Percentiles rank a stretch among this genome's conserved stretches.
Conservation (phyloP, 1,140 invertebrate genomes). For the Planococcus citri region DNA sequence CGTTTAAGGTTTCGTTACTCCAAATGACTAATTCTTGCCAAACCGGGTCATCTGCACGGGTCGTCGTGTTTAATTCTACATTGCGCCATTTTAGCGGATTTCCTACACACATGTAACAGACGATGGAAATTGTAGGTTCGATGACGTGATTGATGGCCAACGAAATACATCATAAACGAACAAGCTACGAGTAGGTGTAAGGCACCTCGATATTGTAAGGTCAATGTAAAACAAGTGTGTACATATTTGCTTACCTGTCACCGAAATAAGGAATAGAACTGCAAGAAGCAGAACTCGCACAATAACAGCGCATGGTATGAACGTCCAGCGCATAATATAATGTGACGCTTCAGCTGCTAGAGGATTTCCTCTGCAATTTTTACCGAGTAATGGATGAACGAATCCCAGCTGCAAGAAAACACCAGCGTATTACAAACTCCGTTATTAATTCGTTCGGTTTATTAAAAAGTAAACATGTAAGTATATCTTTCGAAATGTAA, state of each 20-base stretch:
- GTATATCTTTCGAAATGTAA: no score
- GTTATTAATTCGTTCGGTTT: no score
- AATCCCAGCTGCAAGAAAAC: neutral
- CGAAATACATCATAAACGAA: no score
- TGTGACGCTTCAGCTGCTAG: constrained; percentile 9
- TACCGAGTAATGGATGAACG: neutral
- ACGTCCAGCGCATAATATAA: constrained; percentile 12
- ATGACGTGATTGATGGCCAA: no score
- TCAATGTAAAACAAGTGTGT: no score
- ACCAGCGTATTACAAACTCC: no score
- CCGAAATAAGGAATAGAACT: neutral
- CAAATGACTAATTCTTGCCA: constrained; percentile 9
- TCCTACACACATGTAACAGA: neutral
- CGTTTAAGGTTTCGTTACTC: constrained; percentile 6
- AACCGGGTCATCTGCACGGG: neutral
- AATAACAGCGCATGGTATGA: constrained; percentile 12
- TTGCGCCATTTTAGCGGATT: constrained; percentile 16
- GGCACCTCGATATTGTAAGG: neutral
- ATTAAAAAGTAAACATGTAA: no score
- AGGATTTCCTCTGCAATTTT: constrained; percentile 16
- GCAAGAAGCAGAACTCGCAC: constrained; percentile 11
- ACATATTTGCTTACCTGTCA: neutral
- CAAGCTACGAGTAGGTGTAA: no score
- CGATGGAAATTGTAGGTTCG: neutral
- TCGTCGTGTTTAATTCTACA: constrained; percentile 1